Base-by-base conservation (phyloP, 2,888 invertebrate genomes). In the Drosophila cognata region DNA sequence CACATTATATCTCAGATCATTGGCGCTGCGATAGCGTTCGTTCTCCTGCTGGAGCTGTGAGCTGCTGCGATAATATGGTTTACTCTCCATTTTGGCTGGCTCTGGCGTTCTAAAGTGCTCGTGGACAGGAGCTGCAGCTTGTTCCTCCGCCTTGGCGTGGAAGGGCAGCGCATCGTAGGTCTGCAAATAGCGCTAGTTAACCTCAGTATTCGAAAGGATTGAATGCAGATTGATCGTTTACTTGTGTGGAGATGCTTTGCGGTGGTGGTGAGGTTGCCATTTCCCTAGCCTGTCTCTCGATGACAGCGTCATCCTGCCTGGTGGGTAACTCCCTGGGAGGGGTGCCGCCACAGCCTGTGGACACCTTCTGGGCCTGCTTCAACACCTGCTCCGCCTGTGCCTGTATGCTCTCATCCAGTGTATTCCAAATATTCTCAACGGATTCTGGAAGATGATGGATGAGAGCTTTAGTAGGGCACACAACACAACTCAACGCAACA, bases 231-330 rank as follows among this genome's bases (percentile, higher is more conserved):
- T 29, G 31, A 13, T 7, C 29, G 29, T 56, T 80, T 88, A 96
- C 97, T 95, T 98, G 97, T 31, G 97, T 98, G 33, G 97, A 97
- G 89, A 97, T 97, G 91, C 94, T 97, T 93, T 97, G 97, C 4
- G 97, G 97, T 38, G 97, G 97, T 51, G 97, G 97, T 38, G 97
- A 97, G 38, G 97, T 97, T 70, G 96, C 97, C 57, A 96, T 96
- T 68, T 96, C 96, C 51, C 94, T 79, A 16, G 61, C 78, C 58
- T 55, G 36, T 50, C 56, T 52, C 18, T 21, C 10, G 16, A 10
- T 16, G 11, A 7, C 5, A 1, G 56, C 4, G 0, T 62, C 77
- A 25, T 70, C 56, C 60, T 11, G 21, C 2, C 36, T 55, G 25
- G 64, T 31, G 31, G 95, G 96, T 16, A 92, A 90, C 74, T 95